phyloP scores from a whole-genome alignment of 2,888 invertebrate genomes.

The Cyclophora punctaria region DNA sequence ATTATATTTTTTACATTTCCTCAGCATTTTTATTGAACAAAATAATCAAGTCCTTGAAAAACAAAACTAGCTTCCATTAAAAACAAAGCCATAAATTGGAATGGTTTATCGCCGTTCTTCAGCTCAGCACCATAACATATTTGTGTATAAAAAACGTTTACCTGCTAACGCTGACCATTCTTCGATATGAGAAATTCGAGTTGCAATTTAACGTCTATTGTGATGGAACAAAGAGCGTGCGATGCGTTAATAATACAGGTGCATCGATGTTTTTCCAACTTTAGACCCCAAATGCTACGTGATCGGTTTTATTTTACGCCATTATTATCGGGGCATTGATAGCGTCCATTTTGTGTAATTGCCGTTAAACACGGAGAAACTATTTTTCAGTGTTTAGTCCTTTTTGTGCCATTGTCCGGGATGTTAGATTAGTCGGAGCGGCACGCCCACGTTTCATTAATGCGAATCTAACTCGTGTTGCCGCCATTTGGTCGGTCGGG shows the following conservation, averaged over 20 bases:
- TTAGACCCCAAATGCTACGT: slow-evolving; percentile 50
- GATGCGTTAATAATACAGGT: slow-evolving; percentile 70
- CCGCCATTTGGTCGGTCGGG: slow-evolving; percentile 36
- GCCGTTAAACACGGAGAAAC: slow-evolving; percentile 56
- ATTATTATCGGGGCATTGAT: slow-evolving; percentile 54
- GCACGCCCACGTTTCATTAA: slow-evolving; percentile 62
- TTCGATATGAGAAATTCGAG: slow-evolving; percentile 59
- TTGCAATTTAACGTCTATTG: slow-evolving; percentile 71
- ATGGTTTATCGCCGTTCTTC: slow-evolving; percentile 24
- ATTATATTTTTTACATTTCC: no score
- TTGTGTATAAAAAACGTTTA: slow-evolving; percentile 38
- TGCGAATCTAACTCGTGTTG: slow-evolving; percentile 62
- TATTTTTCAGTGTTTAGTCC: slow-evolving; percentile 59
- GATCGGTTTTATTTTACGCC: slow-evolving; percentile 63
- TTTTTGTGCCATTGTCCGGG: slow-evolving; percentile 50
- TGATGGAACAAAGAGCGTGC: slow-evolving; percentile 62
- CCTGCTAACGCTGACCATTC: slow-evolving; percentile 46
- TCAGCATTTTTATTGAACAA: background rate
- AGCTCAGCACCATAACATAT: slow-evolving; percentile 25
- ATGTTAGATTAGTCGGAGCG: slow-evolving; percentile 49
- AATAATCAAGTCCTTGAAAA: slow-evolving; percentile 4
- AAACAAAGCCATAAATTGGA: slow-evolving; percentile 16
- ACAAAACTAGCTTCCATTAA: no score
- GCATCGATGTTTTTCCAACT: slow-evolving; percentile 53
- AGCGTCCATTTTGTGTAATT: slow-evolving; percentile 63